These are phyloP conservation scores for Ceriagrion tenellum DNA, from an alignment of 2,888 invertebrate genomes.

Conservation along the genomic window DNA sequence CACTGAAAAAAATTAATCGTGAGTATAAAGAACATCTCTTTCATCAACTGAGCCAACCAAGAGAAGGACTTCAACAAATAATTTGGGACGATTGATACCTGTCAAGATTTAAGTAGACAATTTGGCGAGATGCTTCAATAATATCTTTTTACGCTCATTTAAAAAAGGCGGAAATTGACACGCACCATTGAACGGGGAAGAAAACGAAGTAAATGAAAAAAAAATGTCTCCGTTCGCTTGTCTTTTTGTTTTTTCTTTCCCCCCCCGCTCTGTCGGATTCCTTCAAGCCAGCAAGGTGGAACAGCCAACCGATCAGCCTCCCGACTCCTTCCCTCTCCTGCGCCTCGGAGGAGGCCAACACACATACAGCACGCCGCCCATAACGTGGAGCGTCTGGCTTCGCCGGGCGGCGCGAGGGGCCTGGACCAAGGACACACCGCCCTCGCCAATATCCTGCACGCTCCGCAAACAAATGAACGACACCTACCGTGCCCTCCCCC, in stretches of 20 bases:
- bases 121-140: neutral
- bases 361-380: neutral
- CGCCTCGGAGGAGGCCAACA: neutral
- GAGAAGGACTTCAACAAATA: neutral
- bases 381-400: too few relatives aligned
- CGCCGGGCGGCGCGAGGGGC: neutral
- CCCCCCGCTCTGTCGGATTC: neutral
- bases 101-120: neutral
- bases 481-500: neutral
- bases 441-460: constrained; percentile 58
- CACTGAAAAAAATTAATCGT: too few relatives aligned
- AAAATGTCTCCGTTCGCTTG: neutral
- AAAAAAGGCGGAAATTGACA: constrained; percentile 59
- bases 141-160: neutral
- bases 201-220: constrained; percentile 13
- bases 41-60: too few relatives aligned
- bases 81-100: neutral
- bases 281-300: constrained; percentile 38
- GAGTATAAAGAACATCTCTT: too few relatives aligned
- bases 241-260: neutral
- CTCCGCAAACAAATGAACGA: constrained; percentile 42
- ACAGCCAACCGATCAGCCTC: neutral
- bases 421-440: constrained; percentile 9
- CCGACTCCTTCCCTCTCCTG: neutral
- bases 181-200: constrained; percentile 3